A percentile compares a stretch with the other conserved stretches of the same genome.
phyloP scores from a whole-genome alignment of 1,140 invertebrate species.

The Tetraneura akinire region DNA sequence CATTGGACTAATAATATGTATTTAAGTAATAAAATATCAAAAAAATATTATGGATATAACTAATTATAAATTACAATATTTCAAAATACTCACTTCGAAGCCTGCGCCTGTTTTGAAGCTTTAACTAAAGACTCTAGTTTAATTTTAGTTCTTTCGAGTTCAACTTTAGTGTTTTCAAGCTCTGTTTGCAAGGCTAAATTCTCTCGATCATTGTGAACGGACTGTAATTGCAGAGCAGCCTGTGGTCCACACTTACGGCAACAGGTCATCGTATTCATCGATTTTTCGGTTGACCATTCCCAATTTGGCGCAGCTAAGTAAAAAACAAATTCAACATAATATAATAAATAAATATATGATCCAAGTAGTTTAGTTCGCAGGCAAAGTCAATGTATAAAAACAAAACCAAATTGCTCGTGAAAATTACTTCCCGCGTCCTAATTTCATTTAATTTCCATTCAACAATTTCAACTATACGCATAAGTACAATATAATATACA shows the following conservation, averaged over 20 bases:
- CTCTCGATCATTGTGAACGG: slow-evolving; percentile 54
- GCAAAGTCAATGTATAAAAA: background rate
- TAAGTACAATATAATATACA: background rate
- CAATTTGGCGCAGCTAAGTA: slow-evolving; percentile 50
- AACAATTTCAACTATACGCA: background rate
- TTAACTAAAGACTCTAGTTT: slow-evolving; percentile 59
- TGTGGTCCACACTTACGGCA: slow-evolving; percentile 56
- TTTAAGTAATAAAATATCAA: no score
- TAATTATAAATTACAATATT: no score
- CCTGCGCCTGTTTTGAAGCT: slow-evolving; percentile 35
- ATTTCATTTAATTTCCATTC: slow-evolving; percentile 2
- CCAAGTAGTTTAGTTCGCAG: background rate
- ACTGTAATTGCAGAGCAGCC: slow-evolving; percentile 53
- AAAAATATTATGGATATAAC: no score
- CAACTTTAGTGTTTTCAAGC: slow-evolving; percentile 60
- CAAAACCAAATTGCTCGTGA: slow-evolving; percentile 18
- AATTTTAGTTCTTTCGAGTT: slow-evolving; percentile 61
- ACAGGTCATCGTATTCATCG: slow-evolving; percentile 52
- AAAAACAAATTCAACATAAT: background rate
- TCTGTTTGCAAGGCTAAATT: slow-evolving; percentile 59
- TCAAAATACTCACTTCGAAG: slow-evolving; percentile 47
- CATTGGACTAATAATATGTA: no score
- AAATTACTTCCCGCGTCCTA: slow-evolving; percentile 24
- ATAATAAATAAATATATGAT: background rate
- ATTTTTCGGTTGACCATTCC: slow-evolving; percentile 54